A percentile compares a stretch with the other conserved stretches of the same genome.
Evolutionary conservation across 1,140 invertebrate species (phyloP).

Genomic region (Achroia grisella): DNA sequence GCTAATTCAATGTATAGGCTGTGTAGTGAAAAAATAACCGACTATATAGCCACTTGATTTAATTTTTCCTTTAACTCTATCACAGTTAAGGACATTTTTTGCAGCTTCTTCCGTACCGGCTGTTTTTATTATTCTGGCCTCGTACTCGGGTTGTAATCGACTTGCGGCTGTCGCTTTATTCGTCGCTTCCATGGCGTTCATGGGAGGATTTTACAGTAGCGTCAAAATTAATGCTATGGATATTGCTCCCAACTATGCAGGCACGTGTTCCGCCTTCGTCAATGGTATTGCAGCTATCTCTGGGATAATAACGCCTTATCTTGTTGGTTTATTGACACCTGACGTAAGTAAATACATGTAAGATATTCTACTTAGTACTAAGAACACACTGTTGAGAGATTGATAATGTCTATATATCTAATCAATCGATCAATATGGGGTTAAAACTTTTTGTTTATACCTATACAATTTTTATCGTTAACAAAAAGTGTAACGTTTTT

Average conservation of each 20-base stretch:
- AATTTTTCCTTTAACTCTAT: constrained; percentile 6
- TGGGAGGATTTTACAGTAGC: constrained; percentile 84
- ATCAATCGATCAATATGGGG: too few relatives aligned
- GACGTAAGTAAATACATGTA: constrained; percentile 72
- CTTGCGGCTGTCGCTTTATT: constrained; percentile 77
- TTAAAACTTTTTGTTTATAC: too few relatives aligned
- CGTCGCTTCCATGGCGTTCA: constrained; percentile 82
- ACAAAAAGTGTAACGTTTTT: too few relatives aligned
- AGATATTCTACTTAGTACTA: too few relatives aligned
- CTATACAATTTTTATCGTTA: too few relatives aligned
- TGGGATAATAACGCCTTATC: constrained; percentile 83
- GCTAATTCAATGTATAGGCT: too few relatives aligned
- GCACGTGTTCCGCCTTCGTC: constrained; percentile 88
- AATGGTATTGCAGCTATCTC: constrained; percentile 88
- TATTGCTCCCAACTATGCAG: constrained; percentile 88
- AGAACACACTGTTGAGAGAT: too few relatives aligned
- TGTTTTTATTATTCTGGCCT: constrained; percentile 85
- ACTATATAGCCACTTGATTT: too few relatives aligned
- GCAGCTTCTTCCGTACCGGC: constrained; percentile 82
- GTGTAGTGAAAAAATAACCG: neutral
- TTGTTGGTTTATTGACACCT: constrained; percentile 83
- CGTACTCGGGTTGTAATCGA: constrained; percentile 85
- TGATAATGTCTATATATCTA: too few relatives aligned
- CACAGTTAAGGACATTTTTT: constrained; percentile 27
- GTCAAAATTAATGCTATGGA: constrained; percentile 89